Conservation (phyloP, 2,797 vertebrate species). For the Coluber constrictor region DNA sequence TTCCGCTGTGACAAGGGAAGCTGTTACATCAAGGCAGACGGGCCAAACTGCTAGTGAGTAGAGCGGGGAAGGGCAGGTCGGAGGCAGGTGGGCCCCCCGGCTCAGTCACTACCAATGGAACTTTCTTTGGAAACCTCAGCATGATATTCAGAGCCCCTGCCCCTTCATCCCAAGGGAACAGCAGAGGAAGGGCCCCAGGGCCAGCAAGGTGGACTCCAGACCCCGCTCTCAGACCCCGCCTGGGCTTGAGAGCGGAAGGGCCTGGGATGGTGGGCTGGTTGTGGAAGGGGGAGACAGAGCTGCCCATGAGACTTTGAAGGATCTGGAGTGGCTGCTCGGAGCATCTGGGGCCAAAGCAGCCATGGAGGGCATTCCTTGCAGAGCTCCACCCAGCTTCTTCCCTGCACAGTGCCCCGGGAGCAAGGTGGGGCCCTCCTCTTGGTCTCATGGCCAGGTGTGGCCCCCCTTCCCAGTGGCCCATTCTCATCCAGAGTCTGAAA, state of each 20-base stretch:
- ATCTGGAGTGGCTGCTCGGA: background rate
- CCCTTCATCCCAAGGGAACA: background rate
- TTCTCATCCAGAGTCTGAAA: background rate
- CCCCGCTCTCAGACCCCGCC: background rate
- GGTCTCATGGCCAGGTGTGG: background rate
- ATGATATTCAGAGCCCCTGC: background rate
- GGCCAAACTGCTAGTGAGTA: slow-evolving; percentile 28
- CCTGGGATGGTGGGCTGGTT: background rate
- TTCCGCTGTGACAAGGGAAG: background rate
- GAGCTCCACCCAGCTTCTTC: background rate
- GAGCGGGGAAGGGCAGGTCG: fast-evolving
- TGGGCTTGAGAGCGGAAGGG: background rate
- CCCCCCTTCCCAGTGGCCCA: background rate
- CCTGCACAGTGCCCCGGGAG: background rate
- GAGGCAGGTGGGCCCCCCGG: background rate
- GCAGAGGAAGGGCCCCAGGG: background rate
- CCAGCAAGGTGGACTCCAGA: background rate
- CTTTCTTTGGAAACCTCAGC: background rate
- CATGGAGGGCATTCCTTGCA: background rate
- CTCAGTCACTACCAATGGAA: background rate
- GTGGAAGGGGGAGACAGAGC: background rate
- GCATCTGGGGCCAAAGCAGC: background rate
- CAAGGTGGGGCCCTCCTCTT: background rate
- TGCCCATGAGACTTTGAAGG: background rate
- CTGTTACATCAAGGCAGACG: background rate